phyloP scores from a whole-genome alignment of 92 coral and sea anemone genomes.

The Heliopora coerulea region DNA sequence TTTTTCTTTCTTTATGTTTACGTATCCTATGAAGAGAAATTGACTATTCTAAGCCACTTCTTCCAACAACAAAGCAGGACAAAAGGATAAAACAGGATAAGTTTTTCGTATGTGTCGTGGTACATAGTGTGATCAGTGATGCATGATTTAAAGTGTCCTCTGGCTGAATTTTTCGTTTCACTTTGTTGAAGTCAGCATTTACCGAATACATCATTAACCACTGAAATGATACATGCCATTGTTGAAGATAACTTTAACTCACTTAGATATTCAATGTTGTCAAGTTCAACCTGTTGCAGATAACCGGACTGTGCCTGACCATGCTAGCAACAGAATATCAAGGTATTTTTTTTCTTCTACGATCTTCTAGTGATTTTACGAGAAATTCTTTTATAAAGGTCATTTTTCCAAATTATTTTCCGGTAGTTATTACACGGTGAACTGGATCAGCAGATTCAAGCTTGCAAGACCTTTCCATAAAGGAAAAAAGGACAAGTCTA shows the following conservation, averaged over 20 bases:
- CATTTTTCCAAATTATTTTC: background rate
- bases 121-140: too few species aligned
- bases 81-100: too few species aligned
- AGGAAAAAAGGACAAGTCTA: slow-evolving; percentile 64
- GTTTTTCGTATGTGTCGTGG: too few species aligned
- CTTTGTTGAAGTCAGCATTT: too few species aligned
- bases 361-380: background rate
- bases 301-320: slow-evolving; percentile 57
- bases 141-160: too few species aligned
- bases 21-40: too few species aligned
- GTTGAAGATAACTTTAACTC: slow-evolving; percentile 45
- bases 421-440: slow-evolving; percentile 77
- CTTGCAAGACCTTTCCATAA: slow-evolving; percentile 80
- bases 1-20: too few species aligned
- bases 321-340: slow-evolving; percentile 72
- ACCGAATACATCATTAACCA: too few species aligned
- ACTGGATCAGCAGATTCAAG: slow-evolving; percentile 69
- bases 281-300: slow-evolving; percentile 79
- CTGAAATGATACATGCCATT: too few species aligned
- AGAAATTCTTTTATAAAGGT: background rate
- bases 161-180: too few species aligned
- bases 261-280: slow-evolving; percentile 77
- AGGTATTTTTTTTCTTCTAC: slow-evolving; percentile 54
- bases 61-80: too few species aligned
- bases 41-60: too few species aligned